Base-by-base conservation (phyloP, 2,888 invertebrate species). In the Archips xylosteana region DNA sequence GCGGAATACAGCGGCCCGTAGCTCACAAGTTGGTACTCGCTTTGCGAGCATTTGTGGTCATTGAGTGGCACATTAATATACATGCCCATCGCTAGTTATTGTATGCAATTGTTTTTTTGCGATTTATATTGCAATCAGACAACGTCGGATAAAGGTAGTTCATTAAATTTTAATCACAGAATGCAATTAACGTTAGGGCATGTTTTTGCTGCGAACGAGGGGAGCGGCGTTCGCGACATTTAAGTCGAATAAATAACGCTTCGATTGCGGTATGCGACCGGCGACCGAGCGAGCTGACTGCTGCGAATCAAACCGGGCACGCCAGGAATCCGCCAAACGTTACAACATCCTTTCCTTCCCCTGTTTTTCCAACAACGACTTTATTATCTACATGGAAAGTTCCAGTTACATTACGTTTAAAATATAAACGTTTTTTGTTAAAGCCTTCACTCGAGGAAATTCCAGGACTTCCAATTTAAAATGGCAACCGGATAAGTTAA, bases 401-500 rank as follows among this genome's bases (percentile, higher is more conserved):
- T 76, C 63, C 76, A 80, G 75, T 79, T 83, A 80, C 76, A 77
- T 76, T 75, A 78, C 74, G 74, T 79, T 74, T 71, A 76, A 76
- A 68, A 68, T 45, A 76, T 75, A 81, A 76, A 75, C 74, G 75
- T 79, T 91, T 90, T 90, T 92, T 90, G 84, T 84, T 82, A 77
- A 74, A 74, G 70, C 74, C 79, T 79, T 83, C 83, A 85, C 85
- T 82, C 79, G 79, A 91, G 89, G 88, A 90, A 91, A 91, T 92
- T 86, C 90, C 87, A 79, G 83, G 86, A 83, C 87, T 86, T 84
- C 85, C 87, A 89, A 86, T 88, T 88, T 87, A 88, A 87, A 74
- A 88, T 82, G 85, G 85, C 84, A 82, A 82, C 84, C 85, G 87
- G 85, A 88, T 87, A 86, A 89, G 86, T 85, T 77, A 79, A 79